These are phyloP conservation scores for Patiria miniata DNA, from an alignment of 35 echinoderm and acorn worm genomes.

Conservation along the genomic window DNA sequence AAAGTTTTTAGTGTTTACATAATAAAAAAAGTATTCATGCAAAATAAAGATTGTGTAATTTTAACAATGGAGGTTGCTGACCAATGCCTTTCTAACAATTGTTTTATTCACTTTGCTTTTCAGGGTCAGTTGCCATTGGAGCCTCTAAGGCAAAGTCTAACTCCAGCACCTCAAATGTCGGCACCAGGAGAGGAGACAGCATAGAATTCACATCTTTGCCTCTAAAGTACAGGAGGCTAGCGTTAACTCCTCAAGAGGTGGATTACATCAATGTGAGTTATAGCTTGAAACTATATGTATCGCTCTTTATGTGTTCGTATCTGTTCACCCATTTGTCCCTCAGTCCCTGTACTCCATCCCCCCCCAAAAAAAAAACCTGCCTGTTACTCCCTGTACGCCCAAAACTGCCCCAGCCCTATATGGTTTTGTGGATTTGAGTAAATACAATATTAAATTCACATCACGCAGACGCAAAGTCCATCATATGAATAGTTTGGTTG, in stretches of 20 bases:
- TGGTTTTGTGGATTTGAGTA: background rate
- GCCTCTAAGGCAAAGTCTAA: constrained; percentile 13
- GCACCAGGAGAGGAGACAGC: constrained; percentile 27
- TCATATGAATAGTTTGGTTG: too few species aligned
- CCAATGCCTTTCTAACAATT: background rate
- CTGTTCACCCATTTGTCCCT: background rate
- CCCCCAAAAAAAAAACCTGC: background rate
- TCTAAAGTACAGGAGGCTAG: constrained; percentile 38
- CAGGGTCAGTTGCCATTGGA: background rate
- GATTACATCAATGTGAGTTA: constrained; percentile 66
- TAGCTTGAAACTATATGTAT: background rate
- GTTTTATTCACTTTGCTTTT: background rate
- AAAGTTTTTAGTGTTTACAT: background rate
- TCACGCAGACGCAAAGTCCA: too few species aligned
- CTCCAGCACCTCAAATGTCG: constrained; percentile 27
- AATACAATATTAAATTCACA: background rate
- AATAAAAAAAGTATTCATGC: background rate
- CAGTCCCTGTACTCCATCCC: background rate
- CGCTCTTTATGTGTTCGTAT: too few species aligned
- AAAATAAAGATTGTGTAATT: too few species aligned
- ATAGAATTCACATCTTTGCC: constrained; percentile 29
- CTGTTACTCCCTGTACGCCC: background rate
- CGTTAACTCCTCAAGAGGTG: constrained; percentile 38
- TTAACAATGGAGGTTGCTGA: too few species aligned
- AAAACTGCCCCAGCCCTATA: background rate